Evolutionary conservation across 2,113 vertebrate genomes (phyloP).

Genomic region (Bubalus kerabau): DNA sequence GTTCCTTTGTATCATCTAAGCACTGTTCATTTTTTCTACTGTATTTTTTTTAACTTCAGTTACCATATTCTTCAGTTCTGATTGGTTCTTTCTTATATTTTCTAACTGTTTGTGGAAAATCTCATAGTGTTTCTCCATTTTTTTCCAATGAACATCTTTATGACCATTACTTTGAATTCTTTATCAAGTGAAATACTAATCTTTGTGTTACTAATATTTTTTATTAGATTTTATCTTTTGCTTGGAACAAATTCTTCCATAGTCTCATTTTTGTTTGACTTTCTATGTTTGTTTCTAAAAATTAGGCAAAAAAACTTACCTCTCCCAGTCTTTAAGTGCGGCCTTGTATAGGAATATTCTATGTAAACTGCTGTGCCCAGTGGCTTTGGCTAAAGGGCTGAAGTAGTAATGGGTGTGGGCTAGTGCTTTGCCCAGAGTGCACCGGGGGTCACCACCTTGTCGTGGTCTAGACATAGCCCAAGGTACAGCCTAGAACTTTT

Average conservation of each 20-base stretch:
- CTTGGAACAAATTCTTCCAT: not conserved
- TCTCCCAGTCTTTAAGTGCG: not conserved
- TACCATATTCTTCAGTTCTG: not conserved
- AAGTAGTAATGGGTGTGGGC: not conserved
- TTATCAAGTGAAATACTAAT: not conserved
- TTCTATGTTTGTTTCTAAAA: not conserved
- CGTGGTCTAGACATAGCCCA: not conserved
- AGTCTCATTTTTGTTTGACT: not conserved
- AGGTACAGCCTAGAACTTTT: not conserved
- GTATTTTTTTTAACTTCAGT: not conserved
- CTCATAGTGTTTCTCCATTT: not conserved
- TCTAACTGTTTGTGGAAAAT: not conserved
- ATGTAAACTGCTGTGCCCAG: not conserved
- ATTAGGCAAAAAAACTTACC: not conserved
- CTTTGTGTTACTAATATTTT: not conserved
- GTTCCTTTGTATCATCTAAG: not conserved
- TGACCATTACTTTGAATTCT: not conserved
- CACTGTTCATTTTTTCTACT: not conserved
- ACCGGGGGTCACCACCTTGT: not conserved
- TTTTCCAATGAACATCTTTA: not conserved
- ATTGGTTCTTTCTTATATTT: not conserved
- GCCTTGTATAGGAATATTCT: too few relatives aligned
- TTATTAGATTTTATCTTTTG: not conserved
- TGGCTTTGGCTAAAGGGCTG: not conserved
- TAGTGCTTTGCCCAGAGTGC: not conserved